Base-by-base conservation (phyloP, 1,140 invertebrate species). In the Agrypnia vestita region DNA sequence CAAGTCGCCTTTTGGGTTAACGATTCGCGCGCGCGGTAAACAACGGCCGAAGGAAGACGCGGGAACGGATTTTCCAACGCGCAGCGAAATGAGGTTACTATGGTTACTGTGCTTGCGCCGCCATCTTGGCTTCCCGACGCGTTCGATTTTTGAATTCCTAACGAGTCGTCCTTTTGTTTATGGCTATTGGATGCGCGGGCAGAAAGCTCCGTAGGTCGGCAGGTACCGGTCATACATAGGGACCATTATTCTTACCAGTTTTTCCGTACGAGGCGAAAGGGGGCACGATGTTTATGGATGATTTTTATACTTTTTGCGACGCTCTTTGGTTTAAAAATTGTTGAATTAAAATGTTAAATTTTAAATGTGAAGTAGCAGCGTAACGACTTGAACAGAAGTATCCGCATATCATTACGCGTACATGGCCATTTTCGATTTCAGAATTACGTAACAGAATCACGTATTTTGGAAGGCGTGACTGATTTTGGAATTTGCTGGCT, bases 1-100 rank as follows among this genome's bases (percentile, higher is more conserved):
- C 13, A 59, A 21, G 3, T 0, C 6, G n/a, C n/a, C 17, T 62
- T 62, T 21, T 19, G 13, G 62, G 62, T 44, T 44, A 44, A 13
- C 62, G 25, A 15, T 44, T 67, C 62, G 64, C 64, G 13, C 61
- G 13, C 43, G 21, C 69, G 49, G 69, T 73, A 73, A 73, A 73
- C 49, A 53, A 35, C 69, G 4, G 12, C 56, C 56, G 56, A 15
- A 35, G 25, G 25, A 35, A 35, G 56, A 19, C 47, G 49, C 69
- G 51, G 69, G 69, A 80, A 72, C 72, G 78, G 78, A 73, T 80
- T 80, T 80, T 80, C 78, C 78, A 80, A 53, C 13, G 75, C 76
- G 71, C 56, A 72, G 53, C 72, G 56, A 61, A 80, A 80, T 80
- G 78, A 80, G 78, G 78, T 79, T 79, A 79, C 78, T 79, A 69